Conservation (phyloP, 2,113 vertebrate genomes). For the Trematomus loennbergii region DNA sequence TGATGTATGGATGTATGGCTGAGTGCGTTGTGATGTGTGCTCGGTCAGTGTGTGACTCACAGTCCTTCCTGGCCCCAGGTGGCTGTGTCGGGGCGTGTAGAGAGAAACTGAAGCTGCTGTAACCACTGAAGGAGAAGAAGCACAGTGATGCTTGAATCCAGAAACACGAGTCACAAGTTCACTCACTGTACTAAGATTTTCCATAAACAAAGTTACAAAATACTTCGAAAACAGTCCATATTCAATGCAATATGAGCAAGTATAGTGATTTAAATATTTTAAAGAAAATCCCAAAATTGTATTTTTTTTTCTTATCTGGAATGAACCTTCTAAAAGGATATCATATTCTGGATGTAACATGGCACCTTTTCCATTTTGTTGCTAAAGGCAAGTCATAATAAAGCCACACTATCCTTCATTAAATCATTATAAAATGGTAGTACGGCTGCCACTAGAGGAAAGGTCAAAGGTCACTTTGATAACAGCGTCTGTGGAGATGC, state of each 20-base stretch:
- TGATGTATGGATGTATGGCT: not conserved
- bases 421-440: too few relatives aligned
- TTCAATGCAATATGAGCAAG: too few relatives aligned
- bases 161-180: not conserved
- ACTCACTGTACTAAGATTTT: not conserved
- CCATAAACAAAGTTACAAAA: not conserved
- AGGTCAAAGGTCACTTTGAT: conserved; percentile 6
- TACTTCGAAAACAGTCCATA: not conserved
- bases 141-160: conserved; percentile 24
- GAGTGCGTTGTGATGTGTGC: not conserved
- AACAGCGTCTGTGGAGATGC: not conserved
- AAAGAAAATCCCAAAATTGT: not conserved
- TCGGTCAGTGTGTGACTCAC: conserved; percentile 1
- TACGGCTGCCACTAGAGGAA: not conserved
- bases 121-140: conserved; percentile 55
- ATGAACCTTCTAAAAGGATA: not conserved
- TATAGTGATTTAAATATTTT: too few relatives aligned
- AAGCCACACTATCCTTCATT: not conserved
- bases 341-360: not conserved
- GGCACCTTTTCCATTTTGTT: not conserved
- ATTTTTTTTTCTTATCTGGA: not conserved
- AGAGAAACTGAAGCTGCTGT: conserved; percentile 75
- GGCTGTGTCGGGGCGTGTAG: conserved; percentile 77
- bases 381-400: not conserved
- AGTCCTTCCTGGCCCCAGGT: conserved; percentile 81